Evolutionary conservation across 2,888 invertebrate genomes (phyloP).

Genomic region (Ametastegia equiseti): DNA sequence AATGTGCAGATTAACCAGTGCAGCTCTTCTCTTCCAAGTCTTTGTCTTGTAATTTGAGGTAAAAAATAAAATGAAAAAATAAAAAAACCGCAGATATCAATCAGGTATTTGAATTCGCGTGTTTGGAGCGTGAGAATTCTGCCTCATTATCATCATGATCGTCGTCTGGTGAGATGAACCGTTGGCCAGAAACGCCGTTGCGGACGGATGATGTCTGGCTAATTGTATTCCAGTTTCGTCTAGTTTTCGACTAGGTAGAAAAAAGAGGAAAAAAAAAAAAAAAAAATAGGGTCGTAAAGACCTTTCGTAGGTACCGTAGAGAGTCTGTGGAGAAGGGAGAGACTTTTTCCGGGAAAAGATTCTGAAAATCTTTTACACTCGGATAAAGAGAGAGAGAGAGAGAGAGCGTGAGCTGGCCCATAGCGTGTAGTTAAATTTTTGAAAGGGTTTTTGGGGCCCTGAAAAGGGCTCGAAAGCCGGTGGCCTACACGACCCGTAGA

Average conservation of each 20-base stretch:
- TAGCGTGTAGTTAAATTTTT: background rate
- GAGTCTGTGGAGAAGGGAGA: background rate
- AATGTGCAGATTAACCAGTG: too few relatives aligned
- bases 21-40: too few relatives aligned
- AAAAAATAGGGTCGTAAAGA: constrained; percentile 13
- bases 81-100: too few relatives aligned
- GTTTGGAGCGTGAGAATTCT: background rate
- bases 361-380: background rate
- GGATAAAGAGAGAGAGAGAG: background rate
- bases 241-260: background rate
- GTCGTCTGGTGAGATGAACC: too few relatives aligned
- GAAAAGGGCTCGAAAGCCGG: background rate
- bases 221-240: background rate
- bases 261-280: background rate
- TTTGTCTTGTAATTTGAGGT: too few relatives aligned
- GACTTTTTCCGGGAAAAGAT: background rate
- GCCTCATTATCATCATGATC: background rate
- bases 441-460: background rate
- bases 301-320: background rate
- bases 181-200: background rate
- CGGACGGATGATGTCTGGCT: too few relatives aligned
- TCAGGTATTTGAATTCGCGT: too few relatives aligned
- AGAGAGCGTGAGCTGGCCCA: background rate
- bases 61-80: background rate
- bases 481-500: background rate